Evolutionary conservation across 2,797 vertebrate genomes (phyloP).

Genomic region (Mormyrops attenuatus): DNA sequence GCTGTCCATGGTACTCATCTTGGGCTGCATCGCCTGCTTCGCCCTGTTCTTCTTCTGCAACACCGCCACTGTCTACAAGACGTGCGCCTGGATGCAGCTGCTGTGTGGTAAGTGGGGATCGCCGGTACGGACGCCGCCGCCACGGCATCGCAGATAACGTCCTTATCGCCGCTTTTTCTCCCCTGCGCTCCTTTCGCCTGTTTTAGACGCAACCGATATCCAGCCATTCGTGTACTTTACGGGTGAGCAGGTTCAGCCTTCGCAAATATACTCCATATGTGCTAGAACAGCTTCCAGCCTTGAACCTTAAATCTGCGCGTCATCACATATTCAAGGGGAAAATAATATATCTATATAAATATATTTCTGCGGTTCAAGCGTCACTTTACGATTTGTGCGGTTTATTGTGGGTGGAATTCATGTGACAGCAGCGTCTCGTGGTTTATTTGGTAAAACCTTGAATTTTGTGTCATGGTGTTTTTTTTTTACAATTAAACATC

Average conservation of each 20-base stretch:
- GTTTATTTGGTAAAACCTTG: neutral
- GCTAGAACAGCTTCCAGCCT: neutral
- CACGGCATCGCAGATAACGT: neutral
- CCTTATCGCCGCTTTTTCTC: neutral
- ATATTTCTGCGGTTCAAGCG: neutral
- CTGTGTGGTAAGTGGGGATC: constrained; percentile 65
- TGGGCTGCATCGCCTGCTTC: constrained; percentile 82
- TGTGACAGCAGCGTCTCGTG: neutral
- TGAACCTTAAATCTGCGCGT: neutral
- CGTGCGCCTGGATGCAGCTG: constrained; percentile 88
- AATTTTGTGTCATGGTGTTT: neutral
- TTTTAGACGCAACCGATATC: neutral
- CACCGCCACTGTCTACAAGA: constrained; percentile 88
- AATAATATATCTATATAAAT: neutral
- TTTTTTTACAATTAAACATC: neutral
- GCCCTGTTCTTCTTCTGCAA: constrained; percentile 88
- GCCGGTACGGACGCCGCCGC: no score
- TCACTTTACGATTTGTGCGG: neutral
- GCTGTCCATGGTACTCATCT: constrained; percentile 85
- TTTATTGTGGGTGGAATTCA: constrained; percentile 4
- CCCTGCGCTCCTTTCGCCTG: neutral
- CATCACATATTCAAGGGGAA: neutral
- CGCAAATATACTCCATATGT: neutral
- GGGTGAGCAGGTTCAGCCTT: neutral
- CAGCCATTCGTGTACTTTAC: neutral